A percentile compares a stretch with the other conserved stretches of the same genome.
Conservation (phyloP, 1,140 invertebrate species). For the Microplitis mediator region DNA sequence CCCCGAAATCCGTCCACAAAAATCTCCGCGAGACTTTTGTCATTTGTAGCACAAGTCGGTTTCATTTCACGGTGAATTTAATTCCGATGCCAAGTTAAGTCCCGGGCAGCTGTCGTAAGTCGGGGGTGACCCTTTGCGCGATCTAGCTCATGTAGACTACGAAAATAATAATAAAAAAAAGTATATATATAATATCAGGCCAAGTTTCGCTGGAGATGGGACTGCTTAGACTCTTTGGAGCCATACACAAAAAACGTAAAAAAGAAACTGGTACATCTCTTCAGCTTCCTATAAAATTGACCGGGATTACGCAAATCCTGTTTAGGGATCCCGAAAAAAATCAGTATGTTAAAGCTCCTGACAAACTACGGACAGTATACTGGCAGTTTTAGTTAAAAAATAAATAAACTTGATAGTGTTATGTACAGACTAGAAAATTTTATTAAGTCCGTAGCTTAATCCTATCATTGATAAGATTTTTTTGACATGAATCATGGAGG, state of each 20-base stretch:
- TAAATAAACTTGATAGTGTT: too few relatives aligned
- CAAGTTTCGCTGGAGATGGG: constrained; percentile 5
- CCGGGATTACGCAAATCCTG: constrained; percentile 60
- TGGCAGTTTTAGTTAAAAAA: too few relatives aligned
- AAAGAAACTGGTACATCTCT: neutral
- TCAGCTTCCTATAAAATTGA: constrained; percentile 49
- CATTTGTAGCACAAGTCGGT: constrained; percentile 55
- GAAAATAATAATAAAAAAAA: constrained; percentile 8
- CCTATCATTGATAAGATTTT: neutral
- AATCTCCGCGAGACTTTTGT: constrained; percentile 52
- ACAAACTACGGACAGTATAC: neutral
- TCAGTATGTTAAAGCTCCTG: constrained; percentile 8
- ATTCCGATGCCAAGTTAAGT: constrained; percentile 56
- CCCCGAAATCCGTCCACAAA: constrained; percentile 52
- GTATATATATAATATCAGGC: constrained; percentile 10
- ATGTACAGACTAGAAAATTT: neutral
- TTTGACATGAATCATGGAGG: neutral
- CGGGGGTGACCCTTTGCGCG: constrained; percentile 48
- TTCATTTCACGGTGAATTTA: constrained; percentile 64
- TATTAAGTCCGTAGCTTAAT: neutral
- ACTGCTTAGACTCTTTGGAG: constrained; percentile 26
- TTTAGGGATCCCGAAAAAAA: constrained; percentile 13
- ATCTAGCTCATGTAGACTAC: constrained; percentile 7
- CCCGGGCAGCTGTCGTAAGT: constrained; percentile 50
- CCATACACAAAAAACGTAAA: neutral